Percentiles rank a stretch among this genome's conserved stretches.
Evolutionary conservation across 2,888 invertebrate species (phyloP).

Genomic region (Adineta ricciae): DNA sequence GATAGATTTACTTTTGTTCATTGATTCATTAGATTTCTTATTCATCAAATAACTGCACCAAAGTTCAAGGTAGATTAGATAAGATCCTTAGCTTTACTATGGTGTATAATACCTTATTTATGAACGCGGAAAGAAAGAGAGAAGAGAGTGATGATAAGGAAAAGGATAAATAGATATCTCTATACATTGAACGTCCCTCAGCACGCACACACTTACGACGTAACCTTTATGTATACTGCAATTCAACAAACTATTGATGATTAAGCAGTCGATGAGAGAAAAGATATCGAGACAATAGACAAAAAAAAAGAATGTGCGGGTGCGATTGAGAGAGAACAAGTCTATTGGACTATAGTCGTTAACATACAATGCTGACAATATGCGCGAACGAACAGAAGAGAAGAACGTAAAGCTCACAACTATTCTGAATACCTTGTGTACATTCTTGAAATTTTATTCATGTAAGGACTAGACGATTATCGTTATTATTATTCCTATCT

Average conservation of each 20-base stretch:
- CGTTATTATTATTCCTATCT: not conserved
- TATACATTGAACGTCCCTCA: not conserved
- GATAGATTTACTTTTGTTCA: not conserved
- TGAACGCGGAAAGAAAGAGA: not conserved
- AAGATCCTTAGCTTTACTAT: not conserved
- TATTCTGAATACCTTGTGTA: not conserved
- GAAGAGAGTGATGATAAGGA: not conserved
- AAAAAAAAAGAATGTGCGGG: not conserved
- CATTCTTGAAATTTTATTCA: not conserved
- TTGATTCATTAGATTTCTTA: not conserved
- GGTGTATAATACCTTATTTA: not conserved
- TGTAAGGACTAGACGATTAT: not conserved
- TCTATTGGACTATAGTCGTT: not conserved
- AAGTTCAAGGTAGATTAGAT: not conserved
- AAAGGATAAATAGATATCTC: not conserved
- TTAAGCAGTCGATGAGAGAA: not conserved
- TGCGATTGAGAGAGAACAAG: not conserved
- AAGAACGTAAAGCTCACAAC: not conserved
- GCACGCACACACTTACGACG: not conserved
- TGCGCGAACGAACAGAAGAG: not conserved
- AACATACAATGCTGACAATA: not conserved
- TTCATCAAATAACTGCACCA: not conserved
- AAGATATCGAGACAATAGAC: constrained; percentile 1
- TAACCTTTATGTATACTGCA: not conserved
- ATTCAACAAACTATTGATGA: not conserved